Conservation (phyloP, 2,888 invertebrate genomes). For the Anoplius nigerrimus region DNA sequence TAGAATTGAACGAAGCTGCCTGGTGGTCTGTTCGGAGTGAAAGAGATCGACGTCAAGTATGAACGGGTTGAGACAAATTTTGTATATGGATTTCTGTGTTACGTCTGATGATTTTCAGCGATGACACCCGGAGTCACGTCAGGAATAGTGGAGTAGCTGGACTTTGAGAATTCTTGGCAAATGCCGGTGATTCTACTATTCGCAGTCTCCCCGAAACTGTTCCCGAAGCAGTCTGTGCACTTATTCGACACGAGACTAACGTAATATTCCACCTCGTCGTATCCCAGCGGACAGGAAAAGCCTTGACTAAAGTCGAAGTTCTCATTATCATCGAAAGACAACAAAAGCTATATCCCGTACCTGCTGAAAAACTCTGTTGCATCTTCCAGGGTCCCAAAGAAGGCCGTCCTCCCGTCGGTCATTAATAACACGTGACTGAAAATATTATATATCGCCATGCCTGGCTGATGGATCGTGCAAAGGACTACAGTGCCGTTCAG, state of each 20-base stretch:
- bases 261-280: slow-evolving; percentile 78
- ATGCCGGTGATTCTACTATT: background rate
- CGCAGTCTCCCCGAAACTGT: background rate
- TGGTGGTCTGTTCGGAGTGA: slow-evolving; percentile 69
- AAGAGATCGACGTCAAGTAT: no score
- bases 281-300: slow-evolving; percentile 72
- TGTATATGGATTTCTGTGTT: background rate
- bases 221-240: slow-evolving; percentile 5
- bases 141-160: slow-evolving; percentile 15
- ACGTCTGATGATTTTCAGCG: background rate
- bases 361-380: slow-evolving; percentile 54
- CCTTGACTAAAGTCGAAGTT: slow-evolving; percentile 55
- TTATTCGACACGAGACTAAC: slow-evolving; percentile 75
- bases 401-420: slow-evolving; percentile 76
- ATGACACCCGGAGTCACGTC: no score
- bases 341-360: slow-evolving; percentile 34
- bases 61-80: no score
- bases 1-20: slow-evolving; percentile 74
- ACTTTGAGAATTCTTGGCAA: slow-evolving; percentile 13
- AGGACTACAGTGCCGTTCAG: slow-evolving; percentile 75
- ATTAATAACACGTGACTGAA: slow-evolving; percentile 76
- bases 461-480: slow-evolving; percentile 79
- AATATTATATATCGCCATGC: slow-evolving; percentile 75
- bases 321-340: background rate
- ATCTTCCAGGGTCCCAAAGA: slow-evolving; percentile 59